Conservation (phyloP, 2,888 invertebrate genomes). For the Melipona bicolor region DNA sequence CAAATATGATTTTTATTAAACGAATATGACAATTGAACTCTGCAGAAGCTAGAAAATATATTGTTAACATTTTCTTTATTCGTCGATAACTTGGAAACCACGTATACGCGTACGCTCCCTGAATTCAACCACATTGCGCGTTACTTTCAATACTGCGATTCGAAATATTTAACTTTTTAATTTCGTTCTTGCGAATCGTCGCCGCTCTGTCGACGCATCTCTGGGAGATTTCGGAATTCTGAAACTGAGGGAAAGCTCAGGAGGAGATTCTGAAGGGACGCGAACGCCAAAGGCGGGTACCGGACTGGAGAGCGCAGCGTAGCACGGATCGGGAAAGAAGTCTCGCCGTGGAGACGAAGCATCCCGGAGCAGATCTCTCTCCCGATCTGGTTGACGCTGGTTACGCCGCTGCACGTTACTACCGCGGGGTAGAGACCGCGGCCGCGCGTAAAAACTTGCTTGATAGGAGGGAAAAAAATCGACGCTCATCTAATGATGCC, state of each 20-base stretch:
- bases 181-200: no score
- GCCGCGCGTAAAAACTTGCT: slow-evolving; percentile 52
- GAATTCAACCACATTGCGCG: no score
- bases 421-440: slow-evolving; percentile 28
- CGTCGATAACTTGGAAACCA: not conserved
- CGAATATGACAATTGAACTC: no score
- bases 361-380: slow-evolving; percentile 19
- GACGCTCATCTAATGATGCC: slow-evolving; percentile 50
- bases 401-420: slow-evolving; percentile 34
- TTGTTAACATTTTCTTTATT: no score
- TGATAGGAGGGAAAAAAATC: slow-evolving; percentile 46
- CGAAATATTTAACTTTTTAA: no score
- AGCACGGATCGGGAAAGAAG: slow-evolving; percentile 46
- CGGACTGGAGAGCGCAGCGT: slow-evolving; percentile 22
- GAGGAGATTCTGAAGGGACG: slow-evolving; percentile 10
- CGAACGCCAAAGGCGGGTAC: not conserved
- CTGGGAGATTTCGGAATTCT: slow-evolving; percentile 12
- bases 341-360: slow-evolving; percentile 36
- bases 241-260: slow-evolving; percentile 15
- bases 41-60: no score
- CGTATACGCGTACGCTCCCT: not conserved
- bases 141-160: no score
- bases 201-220: not conserved
- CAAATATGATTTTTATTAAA: no score
- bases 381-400: slow-evolving; percentile 36